Conservation (phyloP, 2,797 vertebrate genomes). For the Zonotrichia albicollis region DNA sequence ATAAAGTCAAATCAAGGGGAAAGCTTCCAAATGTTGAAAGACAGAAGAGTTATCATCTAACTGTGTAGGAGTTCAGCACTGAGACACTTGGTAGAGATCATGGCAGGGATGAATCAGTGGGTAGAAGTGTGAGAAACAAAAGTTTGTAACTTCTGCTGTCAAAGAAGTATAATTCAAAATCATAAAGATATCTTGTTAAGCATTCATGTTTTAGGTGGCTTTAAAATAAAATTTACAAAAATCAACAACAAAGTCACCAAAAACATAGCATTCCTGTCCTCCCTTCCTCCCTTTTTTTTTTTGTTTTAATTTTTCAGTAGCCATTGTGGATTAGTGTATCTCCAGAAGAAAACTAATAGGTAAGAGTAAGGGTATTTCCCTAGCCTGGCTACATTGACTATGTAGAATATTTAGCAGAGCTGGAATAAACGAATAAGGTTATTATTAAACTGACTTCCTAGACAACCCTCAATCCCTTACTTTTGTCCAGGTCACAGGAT, state of each 20-base stretch:
- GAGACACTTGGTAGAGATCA: neutral
- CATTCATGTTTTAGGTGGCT: neutral
- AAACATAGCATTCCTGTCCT: accelerated
- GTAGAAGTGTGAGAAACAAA: neutral
- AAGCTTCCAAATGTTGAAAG: neutral
- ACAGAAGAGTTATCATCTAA: neutral
- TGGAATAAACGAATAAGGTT: accelerated
- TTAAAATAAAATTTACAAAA: neutral
- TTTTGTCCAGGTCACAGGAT: neutral
- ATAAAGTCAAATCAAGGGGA: neutral
- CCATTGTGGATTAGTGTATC: neutral
- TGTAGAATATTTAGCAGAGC: neutral
- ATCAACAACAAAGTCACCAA: accelerated
- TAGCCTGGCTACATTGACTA: neutral
- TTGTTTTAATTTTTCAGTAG: neutral
- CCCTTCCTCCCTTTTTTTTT: accelerated
- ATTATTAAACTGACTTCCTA: neutral
- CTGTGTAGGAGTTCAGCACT: neutral
- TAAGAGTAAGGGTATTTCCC: neutral
- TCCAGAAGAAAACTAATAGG: neutral
- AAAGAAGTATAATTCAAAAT: neutral
- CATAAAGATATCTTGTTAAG: neutral
- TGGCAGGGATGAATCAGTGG: neutral
- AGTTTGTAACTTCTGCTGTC: neutral
- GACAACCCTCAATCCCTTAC: neutral